Evolutionary conservation across 2,113 vertebrate species (phyloP).

Genomic region (Dissostichus mawsoni): DNA sequence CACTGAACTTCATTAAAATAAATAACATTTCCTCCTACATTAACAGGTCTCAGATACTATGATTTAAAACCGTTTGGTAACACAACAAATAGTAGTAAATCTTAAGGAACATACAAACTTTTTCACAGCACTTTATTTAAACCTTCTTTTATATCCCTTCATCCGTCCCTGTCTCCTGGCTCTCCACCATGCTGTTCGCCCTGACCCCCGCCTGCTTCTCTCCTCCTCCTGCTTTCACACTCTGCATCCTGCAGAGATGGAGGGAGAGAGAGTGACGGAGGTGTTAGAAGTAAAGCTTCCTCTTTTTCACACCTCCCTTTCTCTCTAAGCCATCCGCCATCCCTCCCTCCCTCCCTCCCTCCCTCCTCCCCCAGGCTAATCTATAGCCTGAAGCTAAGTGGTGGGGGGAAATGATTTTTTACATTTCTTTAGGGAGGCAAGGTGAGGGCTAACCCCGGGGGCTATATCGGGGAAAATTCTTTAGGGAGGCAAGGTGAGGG

Average conservation of each 20-base stretch:
- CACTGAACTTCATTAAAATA: conserved; percentile 29
- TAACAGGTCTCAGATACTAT: conserved; percentile 6
- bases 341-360: conserved; percentile 41
- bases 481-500: conserved; percentile 48
- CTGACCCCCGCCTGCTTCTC: conserved; percentile 69
- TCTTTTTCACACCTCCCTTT: conserved; percentile 73
- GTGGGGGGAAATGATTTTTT: conserved; percentile 28
- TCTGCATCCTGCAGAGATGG: conserved; percentile 64
- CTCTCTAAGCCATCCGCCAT: conserved; percentile 41
- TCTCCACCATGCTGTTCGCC: conserved; percentile 48
- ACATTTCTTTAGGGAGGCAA: conserved; percentile 43
- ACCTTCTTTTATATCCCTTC: conserved; percentile 31
- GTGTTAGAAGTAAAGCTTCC: conserved; percentile 77
- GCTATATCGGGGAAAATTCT: conserved; percentile 45
- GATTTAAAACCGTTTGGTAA: background rate
- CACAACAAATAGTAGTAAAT: conserved; percentile 18
- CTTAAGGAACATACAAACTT: conserved; percentile 20
- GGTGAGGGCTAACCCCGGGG: conserved; percentile 37
- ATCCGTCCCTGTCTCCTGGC: conserved; percentile 44
- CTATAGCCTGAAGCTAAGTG: conserved; percentile 60
- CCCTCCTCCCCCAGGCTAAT: conserved; percentile 60
- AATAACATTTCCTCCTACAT: conserved; percentile 6
- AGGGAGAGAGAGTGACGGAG: conserved; percentile 50
- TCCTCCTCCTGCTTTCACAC: conserved; percentile 78
- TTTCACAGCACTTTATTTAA: conserved; percentile 25